A percentile compares a stretch with the other conserved stretches of the same genome.
These are phyloP conservation scores for Archaeoteleia sp. DNA, from an alignment of 2,888 invertebrate genomes.

Conservation along the genomic window DNA sequence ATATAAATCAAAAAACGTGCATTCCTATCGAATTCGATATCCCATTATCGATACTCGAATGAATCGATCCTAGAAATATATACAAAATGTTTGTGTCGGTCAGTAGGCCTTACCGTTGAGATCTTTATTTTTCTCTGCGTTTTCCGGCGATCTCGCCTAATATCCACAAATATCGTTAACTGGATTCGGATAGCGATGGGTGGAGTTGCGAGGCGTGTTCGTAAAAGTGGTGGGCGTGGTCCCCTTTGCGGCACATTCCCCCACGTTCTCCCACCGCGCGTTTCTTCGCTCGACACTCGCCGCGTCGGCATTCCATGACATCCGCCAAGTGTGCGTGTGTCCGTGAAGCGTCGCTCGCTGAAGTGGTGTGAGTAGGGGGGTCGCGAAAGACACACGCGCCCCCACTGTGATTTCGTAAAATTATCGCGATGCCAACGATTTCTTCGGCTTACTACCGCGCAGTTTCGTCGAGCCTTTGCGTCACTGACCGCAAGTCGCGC, in stretches of 20 bases:
- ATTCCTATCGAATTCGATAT: too few species aligned
- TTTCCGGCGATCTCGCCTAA: constrained; percentile 55
- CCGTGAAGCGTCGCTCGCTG: constrained; percentile 41
- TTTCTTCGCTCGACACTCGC: constrained; percentile 11
- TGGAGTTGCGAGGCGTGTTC: constrained; percentile 45
- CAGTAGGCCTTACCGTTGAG: constrained; percentile 57
- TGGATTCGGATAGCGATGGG: constrained; percentile 48
- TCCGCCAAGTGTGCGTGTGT: constrained; percentile 38
- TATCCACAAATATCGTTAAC: constrained; percentile 50
- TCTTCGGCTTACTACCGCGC: constrained; percentile 51
- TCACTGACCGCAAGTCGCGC: constrained; percentile 53
- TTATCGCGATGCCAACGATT: constrained; percentile 59
- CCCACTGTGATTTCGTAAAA: constrained; percentile 55
- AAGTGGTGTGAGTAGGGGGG: constrained; percentile 13
- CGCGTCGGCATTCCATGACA: constrained; percentile 45
- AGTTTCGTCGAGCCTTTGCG: constrained; percentile 54
- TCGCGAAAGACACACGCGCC: constrained; percentile 46
- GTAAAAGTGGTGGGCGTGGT: constrained; percentile 46
- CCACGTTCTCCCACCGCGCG: constrained; percentile 2
- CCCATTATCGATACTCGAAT: constrained; percentile 2
- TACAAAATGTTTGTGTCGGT: constrained; percentile 54
- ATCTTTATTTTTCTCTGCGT: constrained; percentile 55
- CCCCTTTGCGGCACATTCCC: constrained; percentile 4
- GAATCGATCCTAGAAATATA: constrained; percentile 23
- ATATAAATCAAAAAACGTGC: too few species aligned